A percentile compares a stretch with the other conserved stretches of the same genome.
These are phyloP conservation scores for Heliconius erato DNA, from an alignment of 2,888 invertebrate genomes.

Conservation along the genomic window DNA sequence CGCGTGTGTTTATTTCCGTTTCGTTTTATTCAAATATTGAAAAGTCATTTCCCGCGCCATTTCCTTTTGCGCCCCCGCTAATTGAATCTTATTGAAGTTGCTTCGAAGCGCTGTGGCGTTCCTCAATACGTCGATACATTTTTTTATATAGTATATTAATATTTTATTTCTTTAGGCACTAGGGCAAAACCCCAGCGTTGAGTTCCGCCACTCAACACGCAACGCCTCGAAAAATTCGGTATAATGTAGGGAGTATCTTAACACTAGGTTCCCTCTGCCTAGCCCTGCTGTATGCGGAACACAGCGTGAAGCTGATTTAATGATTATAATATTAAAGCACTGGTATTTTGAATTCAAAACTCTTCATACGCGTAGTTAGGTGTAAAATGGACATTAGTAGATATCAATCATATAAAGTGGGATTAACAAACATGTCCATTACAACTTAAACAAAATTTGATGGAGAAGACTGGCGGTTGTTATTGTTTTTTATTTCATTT, in stretches of 20 bases:
- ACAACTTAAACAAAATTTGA: background rate
- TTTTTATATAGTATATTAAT: background rate
- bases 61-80: slow-evolving; percentile 66
- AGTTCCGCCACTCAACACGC: no score
- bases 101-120: slow-evolving; percentile 35
- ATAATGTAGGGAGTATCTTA: no score
- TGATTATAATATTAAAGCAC: background rate
- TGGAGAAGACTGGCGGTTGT: background rate
- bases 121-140: slow-evolving; percentile 22
- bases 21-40: slow-evolving; percentile 79
- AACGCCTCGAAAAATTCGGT: no score
- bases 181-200: no score
- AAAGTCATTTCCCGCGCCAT: slow-evolving; percentile 81
- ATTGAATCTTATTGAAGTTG: slow-evolving; percentile 57
- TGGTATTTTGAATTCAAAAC: background rate
- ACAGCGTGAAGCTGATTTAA: no score
- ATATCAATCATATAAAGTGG: background rate
- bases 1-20: slow-evolving; percentile 80
- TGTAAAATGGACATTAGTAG: background rate
- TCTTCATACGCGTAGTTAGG: background rate
- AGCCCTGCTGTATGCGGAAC: no score
- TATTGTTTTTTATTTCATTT: background rate
- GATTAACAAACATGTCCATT: background rate
- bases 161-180: no score
- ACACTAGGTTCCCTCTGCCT: no score